Conservation (phyloP, 2,888 invertebrate species). For the Alloscopus bannaensis region DNA sequence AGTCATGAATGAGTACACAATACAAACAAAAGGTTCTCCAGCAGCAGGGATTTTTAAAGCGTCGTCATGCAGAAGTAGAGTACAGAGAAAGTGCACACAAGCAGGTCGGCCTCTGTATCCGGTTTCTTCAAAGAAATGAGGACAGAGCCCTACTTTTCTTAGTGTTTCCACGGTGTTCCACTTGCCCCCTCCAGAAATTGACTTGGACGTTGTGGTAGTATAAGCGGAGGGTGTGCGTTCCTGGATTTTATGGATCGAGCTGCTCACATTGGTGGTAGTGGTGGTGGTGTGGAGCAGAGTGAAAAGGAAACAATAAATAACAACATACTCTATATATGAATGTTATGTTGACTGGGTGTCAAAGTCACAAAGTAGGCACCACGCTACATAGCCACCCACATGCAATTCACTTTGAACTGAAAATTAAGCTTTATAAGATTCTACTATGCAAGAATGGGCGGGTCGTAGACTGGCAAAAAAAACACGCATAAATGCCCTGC, state of each 20-base stretch:
- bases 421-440: too few species aligned
- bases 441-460: too few species aligned
- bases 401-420: too few species aligned
- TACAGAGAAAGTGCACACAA: constrained; percentile 3
- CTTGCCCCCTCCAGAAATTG: constrained; percentile 30
- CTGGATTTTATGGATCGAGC: background rate
- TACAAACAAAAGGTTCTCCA: too few species aligned
- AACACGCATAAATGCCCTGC: too few species aligned
- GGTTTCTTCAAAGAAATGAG: constrained; percentile 62
- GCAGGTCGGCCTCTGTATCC: constrained; percentile 63
- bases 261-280: constrained; percentile 19
- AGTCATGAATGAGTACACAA: too few species aligned
- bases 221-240: constrained; percentile 11
- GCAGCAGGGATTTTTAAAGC: too few species aligned
- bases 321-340: background rate
- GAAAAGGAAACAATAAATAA: constrained; percentile 57
- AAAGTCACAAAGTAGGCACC: constrained; percentile 49
- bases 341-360: constrained; percentile 44
- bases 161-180: constrained; percentile 34
- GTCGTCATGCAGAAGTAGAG: too few species aligned
- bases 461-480: too few species aligned
- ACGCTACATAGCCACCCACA: background rate
- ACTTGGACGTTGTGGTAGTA: constrained; percentile 9
- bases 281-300: constrained; percentile 27
- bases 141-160: constrained; percentile 57